Percentiles rank a stretch among this genome's conserved stretches.
These are phyloP conservation scores for Meriones psammophilus DNA, from an alignment of 2,797 vertebrate species.

Conservation along the genomic window DNA sequence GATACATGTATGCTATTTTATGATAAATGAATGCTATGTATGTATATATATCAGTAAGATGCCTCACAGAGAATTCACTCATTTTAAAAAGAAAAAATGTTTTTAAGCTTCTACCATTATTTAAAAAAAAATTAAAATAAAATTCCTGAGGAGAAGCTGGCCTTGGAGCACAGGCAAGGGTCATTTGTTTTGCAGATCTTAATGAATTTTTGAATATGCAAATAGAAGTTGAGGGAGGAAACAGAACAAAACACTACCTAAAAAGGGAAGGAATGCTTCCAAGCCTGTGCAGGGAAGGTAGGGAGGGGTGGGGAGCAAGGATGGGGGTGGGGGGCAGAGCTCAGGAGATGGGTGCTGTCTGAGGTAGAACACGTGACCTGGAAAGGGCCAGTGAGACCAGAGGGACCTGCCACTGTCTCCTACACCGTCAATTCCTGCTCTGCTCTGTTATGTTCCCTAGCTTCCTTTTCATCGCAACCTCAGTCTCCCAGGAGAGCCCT, in stretches of 20 bases:
- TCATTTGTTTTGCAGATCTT: not conserved
- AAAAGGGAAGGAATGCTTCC: not conserved
- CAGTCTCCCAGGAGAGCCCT: not conserved
- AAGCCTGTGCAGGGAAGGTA: not conserved
- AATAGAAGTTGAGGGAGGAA: not conserved
- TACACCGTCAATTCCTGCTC: not conserved
- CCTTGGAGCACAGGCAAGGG: not conserved
- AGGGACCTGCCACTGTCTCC: no score
- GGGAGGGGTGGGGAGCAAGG: not conserved
- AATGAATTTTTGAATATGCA: constrained; percentile 34
- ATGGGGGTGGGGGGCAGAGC: not conserved
- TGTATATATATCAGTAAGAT: not conserved
- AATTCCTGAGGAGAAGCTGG: constrained; percentile 16
- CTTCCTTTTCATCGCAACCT: no score
- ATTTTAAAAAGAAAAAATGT: not conserved
- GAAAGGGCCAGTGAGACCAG: not conserved
- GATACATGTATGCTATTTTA: no score
- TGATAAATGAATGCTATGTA: no score
- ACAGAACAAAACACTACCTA: not conserved
- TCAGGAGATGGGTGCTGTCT: not conserved
- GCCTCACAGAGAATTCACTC: not conserved
- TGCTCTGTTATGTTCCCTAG: rapidly evolving
- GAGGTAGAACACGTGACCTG: no score
- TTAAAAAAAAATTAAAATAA: not conserved
- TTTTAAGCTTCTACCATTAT: not conserved